These are phyloP conservation scores for Cheilosia vernalis DNA, from an alignment of 2,888 invertebrate genomes.

Conservation along the genomic window DNA sequence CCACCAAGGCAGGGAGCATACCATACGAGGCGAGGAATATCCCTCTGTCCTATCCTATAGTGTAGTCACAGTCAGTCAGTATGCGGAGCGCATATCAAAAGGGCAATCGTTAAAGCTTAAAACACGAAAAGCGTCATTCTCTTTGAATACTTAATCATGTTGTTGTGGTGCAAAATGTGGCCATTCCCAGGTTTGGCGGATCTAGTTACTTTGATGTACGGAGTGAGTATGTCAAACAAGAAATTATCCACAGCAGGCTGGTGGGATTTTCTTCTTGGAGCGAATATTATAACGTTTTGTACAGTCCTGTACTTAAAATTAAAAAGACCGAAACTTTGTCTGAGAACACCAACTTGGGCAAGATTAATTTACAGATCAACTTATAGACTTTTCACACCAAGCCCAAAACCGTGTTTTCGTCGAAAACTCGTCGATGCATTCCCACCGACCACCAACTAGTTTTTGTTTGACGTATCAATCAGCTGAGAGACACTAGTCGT, in stretches of 20 bases:
- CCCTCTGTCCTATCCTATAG: neutral
- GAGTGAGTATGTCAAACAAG: slow-evolving; percentile 9
- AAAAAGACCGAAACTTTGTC: no score
- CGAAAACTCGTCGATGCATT: no score
- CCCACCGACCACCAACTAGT: no score
- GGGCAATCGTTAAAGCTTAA: slow-evolving; percentile 64
- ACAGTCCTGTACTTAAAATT: no score
- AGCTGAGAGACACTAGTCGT: no score
- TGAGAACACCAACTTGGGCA: no score
- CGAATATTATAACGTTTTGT: no score
- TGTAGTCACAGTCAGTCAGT: slow-evolving; percentile 33
- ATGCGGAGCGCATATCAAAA: slow-evolving; percentile 58
- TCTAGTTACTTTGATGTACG: neutral
- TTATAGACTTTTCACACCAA: no score
- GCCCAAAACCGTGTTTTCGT: no score
- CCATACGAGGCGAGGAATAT: slow-evolving; percentile 9
- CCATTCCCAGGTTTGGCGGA: slow-evolving; percentile 14
- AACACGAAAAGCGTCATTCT: slow-evolving; percentile 53
- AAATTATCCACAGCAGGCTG: neutral
- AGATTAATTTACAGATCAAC: no score
- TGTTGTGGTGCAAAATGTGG: slow-evolving; percentile 41
- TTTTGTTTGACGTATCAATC: no score
- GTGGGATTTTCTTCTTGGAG: no score
- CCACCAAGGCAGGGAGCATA: neutral
- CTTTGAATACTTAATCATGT: slow-evolving; percentile 70